Conservation (phyloP, 2,888 invertebrate species). For the Acrocera orbiculus region DNA sequence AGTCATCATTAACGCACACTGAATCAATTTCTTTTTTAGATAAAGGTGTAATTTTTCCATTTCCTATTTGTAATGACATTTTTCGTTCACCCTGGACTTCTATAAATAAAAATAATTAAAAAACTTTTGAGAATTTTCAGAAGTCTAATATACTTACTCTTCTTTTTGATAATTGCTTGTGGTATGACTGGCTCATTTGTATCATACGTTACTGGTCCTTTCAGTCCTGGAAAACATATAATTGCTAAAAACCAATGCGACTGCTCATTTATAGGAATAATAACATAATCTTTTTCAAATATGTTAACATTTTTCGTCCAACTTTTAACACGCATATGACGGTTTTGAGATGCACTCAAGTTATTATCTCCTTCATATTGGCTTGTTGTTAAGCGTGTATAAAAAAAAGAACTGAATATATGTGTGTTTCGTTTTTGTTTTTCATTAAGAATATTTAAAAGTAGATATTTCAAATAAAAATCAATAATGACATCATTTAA, state of each 20-base stretch:
- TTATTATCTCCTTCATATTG: slow-evolving; percentile 47
- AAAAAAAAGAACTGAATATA: slow-evolving; percentile 93
- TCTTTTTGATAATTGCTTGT: slow-evolving; percentile 37
- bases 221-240: slow-evolving; percentile 80
- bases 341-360: slow-evolving; percentile 59
- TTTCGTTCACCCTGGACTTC: slow-evolving; percentile 31
- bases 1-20: slow-evolving; percentile 49
- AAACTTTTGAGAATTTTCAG: no score
- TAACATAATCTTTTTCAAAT: slow-evolving; percentile 89
- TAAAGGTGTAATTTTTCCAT: slow-evolving; percentile 42
- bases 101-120: slow-evolving; percentile 8
- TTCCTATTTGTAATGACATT: slow-evolving; percentile 45
- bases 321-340: slow-evolving; percentile 77
- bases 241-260: slow-evolving; percentile 97
- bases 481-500: slow-evolving; percentile 96
- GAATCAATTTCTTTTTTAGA: slow-evolving; percentile 37
- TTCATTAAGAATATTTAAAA: slow-evolving; percentile 49
- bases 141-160: slow-evolving; percentile 18
- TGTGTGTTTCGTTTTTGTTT: slow-evolving; percentile 67
- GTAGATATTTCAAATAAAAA: slow-evolving; percentile 84
- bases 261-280: slow-evolving; percentile 96
- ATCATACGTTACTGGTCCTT: slow-evolving; percentile 47
- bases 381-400: slow-evolving; percentile 71
- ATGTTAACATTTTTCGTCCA: slow-evolving; percentile 97
- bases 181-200: slow-evolving; percentile 43